Evolutionary conservation across 1,140 invertebrate species (phyloP).

Genomic region (Drosophila prosaltans): DNA sequence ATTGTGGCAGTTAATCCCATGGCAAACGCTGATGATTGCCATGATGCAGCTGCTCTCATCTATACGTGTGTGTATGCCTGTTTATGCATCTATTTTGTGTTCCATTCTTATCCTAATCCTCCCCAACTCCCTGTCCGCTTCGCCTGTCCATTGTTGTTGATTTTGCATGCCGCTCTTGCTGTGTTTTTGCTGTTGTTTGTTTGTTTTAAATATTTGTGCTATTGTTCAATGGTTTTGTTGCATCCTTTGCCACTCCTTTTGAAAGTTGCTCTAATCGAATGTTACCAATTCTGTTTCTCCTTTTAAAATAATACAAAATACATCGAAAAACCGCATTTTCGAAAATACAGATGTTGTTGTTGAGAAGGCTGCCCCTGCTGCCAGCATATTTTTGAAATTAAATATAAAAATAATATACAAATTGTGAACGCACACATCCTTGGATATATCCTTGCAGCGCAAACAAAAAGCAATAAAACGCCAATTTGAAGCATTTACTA

Average conservation of each 20-base stretch:
- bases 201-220: constrained; percentile 28
- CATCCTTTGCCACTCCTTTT: constrained; percentile 48
- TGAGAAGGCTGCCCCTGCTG: constrained; percentile 56
- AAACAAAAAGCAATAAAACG: constrained; percentile 67
- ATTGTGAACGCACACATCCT: constrained; percentile 46
- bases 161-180: constrained; percentile 23
- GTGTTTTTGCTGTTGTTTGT: background rate
- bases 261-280: constrained; percentile 56
- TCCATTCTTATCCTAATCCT: background rate
- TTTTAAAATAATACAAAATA: constrained; percentile 29
- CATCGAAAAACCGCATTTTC: constrained; percentile 25
- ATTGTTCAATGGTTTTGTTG: constrained; percentile 51
- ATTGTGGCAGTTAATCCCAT: constrained; percentile 42
- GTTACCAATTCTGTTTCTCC: constrained; percentile 47
- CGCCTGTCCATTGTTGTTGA: background rate
- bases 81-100: background rate
- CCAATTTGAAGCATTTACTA: constrained; percentile 57
- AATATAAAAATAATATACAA: background rate
- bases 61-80: background rate
- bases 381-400: constrained; percentile 39
- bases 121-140: background rate
- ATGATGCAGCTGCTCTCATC: constrained; percentile 7
- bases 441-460: constrained; percentile 59
- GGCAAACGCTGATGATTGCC: constrained; percentile 7
- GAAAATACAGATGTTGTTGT: constrained; percentile 70